These are phyloP conservation scores for Delia radicum DNA, from an alignment of 1,140 invertebrate species.

Conservation along the genomic window DNA sequence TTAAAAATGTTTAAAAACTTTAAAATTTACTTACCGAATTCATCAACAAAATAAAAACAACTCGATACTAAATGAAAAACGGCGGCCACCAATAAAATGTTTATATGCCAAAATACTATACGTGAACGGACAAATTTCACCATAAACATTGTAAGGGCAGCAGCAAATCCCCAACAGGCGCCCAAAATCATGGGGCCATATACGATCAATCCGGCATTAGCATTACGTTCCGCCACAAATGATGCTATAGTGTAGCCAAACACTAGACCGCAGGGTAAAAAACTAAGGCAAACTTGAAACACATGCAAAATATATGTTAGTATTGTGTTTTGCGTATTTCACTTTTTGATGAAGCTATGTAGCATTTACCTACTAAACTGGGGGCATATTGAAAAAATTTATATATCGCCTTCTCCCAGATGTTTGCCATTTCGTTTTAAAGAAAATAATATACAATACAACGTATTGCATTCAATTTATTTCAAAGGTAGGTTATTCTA, in stretches of 20 bases:
- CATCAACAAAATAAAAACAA: conserved; percentile 50
- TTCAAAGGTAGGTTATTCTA: no score
- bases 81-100: conserved; percentile 36
- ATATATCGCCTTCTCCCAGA: conserved; percentile 42
- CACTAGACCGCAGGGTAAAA: conserved; percentile 46
- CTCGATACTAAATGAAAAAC: conserved; percentile 43
- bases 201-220: conserved; percentile 30
- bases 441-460: no score
- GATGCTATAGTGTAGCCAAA: conserved; percentile 51
- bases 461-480: no score
- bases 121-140: conserved; percentile 41
- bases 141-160: conserved; percentile 36
- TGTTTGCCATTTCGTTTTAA: conserved; percentile 34
- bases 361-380: conserved; percentile 49
- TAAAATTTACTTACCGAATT: conserved; percentile 40
- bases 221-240: conserved; percentile 42
- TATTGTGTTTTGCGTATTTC: no score
- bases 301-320: background rate
- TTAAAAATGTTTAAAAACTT: no score
- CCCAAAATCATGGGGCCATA: conserved; percentile 50
- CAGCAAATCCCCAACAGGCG: conserved; percentile 35
- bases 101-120: conserved; percentile 47
- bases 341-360: no score
- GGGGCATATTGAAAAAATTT: conserved; percentile 48
- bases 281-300: conserved; percentile 43